Evolutionary conservation across 2,113 vertebrate genomes (phyloP), one percentile per base, ranked within the genome.

Genomic region (Peromyscus maniculatus): DNA sequence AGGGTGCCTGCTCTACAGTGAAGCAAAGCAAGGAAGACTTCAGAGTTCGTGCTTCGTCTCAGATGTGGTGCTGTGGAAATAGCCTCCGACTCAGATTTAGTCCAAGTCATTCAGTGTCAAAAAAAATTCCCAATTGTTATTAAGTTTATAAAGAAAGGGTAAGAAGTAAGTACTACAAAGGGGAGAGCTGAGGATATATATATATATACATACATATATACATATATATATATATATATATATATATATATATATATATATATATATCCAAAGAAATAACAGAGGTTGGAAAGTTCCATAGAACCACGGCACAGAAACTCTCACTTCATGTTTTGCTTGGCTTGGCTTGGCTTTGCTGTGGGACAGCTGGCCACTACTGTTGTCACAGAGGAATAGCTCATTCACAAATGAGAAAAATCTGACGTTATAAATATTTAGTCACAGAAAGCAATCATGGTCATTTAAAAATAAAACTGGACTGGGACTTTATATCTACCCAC

Each of bases 401-500:
- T 49, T 87, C 95, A 93, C 74, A 96, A 90, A 86, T 92, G n/a
- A 96, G 77, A 93, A 77, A 77, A 95, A 74, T 92, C 24, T 96
- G 87, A 52, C 84, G 31, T 8, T 19, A 43, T 21, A 93, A 84
- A 55, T 59, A 52, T 15, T 10, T n/a, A 94, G 91, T 92, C 89
- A 79, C 33, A 92, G 72, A 69, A 96, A 97, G 97, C 97, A 91
- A 31, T 74, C 36, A 72, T 17, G 2, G 52, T 93, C 80, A 46
- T 66, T 91, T 93, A 64, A 77, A 93, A 91, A 88, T 97, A 98
- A 93, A 69, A 92, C n/a, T 75, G 52, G 87, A 3, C 5, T 36
- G n/a, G 11, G 33, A 52, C 1, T 36, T 86, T 94, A 96, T 94
- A 33, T 84, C 96, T 91, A 97, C 5, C 31, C 69, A 59, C 28